A percentile compares a stretch with the other conserved stretches of the same genome.
These are phyloP conservation scores for Drosophila micromelanica DNA, from an alignment of 1,140 invertebrate species.

Conservation along the genomic window DNA sequence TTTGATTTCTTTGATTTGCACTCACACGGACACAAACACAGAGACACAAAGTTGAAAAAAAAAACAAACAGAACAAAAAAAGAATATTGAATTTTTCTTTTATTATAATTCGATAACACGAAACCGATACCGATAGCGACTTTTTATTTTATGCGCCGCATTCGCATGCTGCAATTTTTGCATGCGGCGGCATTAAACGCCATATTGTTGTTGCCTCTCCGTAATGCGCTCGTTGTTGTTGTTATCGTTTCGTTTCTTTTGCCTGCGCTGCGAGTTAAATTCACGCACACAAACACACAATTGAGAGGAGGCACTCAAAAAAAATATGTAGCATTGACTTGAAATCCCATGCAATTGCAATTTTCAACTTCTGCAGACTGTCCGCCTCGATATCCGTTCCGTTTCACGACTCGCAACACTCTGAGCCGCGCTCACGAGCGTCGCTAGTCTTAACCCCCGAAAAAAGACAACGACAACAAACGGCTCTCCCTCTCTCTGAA, in stretches of 20 bases:
- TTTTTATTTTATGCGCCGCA: conserved; percentile 27
- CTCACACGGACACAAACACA: conserved; percentile 13
- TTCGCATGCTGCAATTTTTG: conserved; percentile 51
- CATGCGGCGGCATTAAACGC: conserved; percentile 55
- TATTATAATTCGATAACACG: conserved; percentile 26
- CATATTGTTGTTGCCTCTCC: conserved; percentile 56
- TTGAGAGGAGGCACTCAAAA: conserved; percentile 48
- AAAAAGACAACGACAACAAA: conserved; percentile 31
- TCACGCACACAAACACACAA: conserved; percentile 38
- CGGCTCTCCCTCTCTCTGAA: conserved; percentile 23
- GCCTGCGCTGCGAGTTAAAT: conserved; percentile 38
- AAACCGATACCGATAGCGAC: conserved; percentile 11
- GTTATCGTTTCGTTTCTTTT: conserved; percentile 34
- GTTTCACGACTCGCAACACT: conserved; percentile 58
- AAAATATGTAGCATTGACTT: conserved; percentile 37
- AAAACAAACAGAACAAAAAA: conserved; percentile 27
- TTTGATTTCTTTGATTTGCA: conserved; percentile 32
- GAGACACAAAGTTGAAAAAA: conserved; percentile 19
- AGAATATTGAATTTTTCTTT: conserved; percentile 1
- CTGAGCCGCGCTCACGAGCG: conserved; percentile 53
- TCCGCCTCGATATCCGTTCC: conserved; percentile 57
- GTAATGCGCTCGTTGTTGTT: conserved; percentile 31
- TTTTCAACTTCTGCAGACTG: conserved; percentile 41
- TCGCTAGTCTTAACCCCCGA: conserved; percentile 43
- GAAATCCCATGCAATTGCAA: conserved; percentile 52